Conservation (phyloP, 2,888 invertebrate genomes). For the Chirona hameri region DNA sequence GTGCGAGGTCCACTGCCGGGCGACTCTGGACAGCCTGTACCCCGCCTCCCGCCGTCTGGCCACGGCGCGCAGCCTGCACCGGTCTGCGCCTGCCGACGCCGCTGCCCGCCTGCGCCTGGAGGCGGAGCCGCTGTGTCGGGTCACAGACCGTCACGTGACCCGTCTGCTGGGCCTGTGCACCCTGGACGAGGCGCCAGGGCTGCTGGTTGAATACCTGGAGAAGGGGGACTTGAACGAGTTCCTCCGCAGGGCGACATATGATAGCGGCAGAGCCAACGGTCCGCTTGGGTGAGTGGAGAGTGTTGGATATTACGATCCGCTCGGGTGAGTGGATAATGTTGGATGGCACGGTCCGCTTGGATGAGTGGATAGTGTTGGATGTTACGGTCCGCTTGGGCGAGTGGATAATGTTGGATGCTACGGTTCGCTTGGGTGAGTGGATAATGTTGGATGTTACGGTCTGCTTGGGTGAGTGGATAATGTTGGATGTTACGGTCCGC, state of each 20-base stretch:
- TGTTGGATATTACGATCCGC: no score
- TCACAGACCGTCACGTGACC: not conserved
- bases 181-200: not conserved
- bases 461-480: no score
- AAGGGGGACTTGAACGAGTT: conserved; percentile 25
- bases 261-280: not conserved
- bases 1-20: not conserved
- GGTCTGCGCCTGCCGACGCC: not conserved
- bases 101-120: not conserved
- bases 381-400: no score
- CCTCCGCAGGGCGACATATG: not conserved
- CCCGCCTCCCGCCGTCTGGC: not conserved
- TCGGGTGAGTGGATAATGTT: no score
- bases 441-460: no score
- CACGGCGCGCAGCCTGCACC: not conserved
- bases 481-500: no score
- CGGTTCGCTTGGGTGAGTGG: no score
- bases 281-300: not conserved
- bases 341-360: no score
- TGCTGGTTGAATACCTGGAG: conserved; percentile 26
- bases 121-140: not conserved
- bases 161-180: conserved; percentile 14
- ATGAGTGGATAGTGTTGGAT: no score
- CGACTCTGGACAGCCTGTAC: not conserved
- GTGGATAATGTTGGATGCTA: no score